These are phyloP conservation scores for Cyprinella venusta DNA, from an alignment of 2,797 vertebrate genomes.

Conservation along the genomic window DNA sequence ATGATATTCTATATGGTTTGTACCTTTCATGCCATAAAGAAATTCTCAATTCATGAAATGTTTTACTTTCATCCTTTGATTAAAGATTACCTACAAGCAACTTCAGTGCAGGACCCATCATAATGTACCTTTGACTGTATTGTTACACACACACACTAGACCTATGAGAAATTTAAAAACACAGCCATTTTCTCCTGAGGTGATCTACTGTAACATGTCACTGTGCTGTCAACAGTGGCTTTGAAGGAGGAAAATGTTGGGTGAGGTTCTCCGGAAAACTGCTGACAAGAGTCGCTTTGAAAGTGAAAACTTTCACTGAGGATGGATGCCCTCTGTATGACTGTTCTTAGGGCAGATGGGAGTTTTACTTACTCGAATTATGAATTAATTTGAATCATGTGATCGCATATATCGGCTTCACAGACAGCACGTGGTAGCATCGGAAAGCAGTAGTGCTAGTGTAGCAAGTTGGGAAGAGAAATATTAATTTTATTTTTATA, in stretches of 20 bases:
- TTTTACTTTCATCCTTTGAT: constrained; percentile 18
- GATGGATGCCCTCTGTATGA: constrained; percentile 3
- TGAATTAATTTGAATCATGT: no score
- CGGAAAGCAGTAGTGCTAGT: no score
- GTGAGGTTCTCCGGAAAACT: background rate
- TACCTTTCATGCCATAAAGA: background rate
- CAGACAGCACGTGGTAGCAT: no score
- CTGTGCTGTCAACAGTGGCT: constrained; percentile 20
- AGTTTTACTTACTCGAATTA: no score
- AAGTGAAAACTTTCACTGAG: background rate
- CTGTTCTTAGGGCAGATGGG: no score
- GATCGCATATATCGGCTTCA: no score
- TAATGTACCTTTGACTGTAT: background rate
- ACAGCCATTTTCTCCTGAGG: constrained; percentile 16
- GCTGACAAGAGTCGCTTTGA: constrained; percentile 20
- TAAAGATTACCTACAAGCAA: constrained; percentile 15
- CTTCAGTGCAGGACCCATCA: constrained; percentile 5
- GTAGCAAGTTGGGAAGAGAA: no score
- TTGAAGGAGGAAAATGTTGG: constrained; percentile 22
- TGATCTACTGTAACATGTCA: background rate
- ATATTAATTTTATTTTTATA: no score
- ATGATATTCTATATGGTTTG: constrained; percentile 15
- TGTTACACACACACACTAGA: constrained; percentile 12
- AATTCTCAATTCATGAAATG: background rate
- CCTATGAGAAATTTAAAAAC: background rate